Percentiles rank a stretch among this genome's conserved stretches.
Evolutionary conservation across 2,113 vertebrate genomes (phyloP).

Genomic region (Azemiops feae): DNA sequence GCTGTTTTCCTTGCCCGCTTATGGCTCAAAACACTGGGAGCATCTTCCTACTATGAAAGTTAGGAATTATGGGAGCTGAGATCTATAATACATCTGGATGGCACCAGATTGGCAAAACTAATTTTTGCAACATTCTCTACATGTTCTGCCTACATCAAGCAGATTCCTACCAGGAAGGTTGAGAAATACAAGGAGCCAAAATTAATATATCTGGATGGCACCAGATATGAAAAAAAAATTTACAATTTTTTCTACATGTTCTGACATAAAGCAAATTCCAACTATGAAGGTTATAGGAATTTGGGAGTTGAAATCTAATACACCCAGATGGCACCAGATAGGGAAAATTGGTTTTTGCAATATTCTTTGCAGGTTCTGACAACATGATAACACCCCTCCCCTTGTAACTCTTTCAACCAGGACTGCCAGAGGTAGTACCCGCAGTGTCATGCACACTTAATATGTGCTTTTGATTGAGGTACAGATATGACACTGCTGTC

Average conservation of each 20-base stretch:
- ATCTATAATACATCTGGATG: not conserved
- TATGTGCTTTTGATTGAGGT: not conserved
- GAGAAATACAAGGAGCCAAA: not conserved
- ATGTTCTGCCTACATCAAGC: not conserved
- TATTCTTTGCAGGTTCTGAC: not conserved
- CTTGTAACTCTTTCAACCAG: not conserved
- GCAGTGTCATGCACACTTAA: not conserved
- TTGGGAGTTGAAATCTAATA: not conserved
- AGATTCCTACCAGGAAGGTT: not conserved
- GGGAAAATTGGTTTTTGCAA: not conserved
- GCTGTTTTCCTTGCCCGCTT: not conserved
- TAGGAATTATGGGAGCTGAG: not conserved
- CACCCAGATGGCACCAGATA: not conserved
- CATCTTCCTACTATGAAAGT: not conserved
- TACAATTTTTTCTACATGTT: not conserved
- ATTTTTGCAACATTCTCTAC: not conserved
- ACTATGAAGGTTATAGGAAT: not conserved
- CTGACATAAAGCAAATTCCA: not conserved
- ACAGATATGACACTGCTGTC: not conserved
- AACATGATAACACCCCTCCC: not conserved
- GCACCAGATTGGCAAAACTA: not conserved
- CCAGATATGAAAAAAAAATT: not conserved
- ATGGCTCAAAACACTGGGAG: not conserved
- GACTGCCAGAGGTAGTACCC: not conserved
- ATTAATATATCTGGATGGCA: not conserved